Conservation (phyloP, 2,888 invertebrate species). For the Drosophila fulvimacula region DNA sequence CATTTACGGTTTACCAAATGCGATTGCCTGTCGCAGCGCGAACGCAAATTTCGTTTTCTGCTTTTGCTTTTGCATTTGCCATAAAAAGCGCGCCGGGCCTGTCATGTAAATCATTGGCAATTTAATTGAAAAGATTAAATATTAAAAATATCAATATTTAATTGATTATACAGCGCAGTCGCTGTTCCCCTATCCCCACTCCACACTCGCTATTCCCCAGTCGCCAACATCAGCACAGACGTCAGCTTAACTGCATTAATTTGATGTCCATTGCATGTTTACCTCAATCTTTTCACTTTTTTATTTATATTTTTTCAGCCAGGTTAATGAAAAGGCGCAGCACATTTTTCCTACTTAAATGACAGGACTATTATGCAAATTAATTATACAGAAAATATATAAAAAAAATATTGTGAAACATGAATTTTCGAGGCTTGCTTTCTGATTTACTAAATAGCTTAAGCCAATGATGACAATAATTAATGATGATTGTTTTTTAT, state of each 20-base stretch:
- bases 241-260: constrained; percentile 57
- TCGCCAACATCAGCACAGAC: constrained; percentile 17
- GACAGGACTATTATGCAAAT: constrained; percentile 1
- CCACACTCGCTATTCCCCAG: background rate
- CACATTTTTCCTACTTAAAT: constrained; percentile 25
- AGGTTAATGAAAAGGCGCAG: constrained; percentile 9
- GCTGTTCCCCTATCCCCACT: background rate
- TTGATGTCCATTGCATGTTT: constrained; percentile 41
- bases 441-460: background rate
- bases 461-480: background rate
- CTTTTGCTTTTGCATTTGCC: constrained; percentile 19
- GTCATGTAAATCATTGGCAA: constrained; percentile 60
- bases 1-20: constrained; percentile 52
- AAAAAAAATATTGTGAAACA: background rate
- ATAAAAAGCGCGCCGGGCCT: constrained; percentile 24
- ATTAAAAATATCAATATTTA: constrained; percentile 76
- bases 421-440: no score
- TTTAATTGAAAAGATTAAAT: constrained; percentile 79
- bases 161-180: constrained; percentile 54
- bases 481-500: background rate
- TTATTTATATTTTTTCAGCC: background rate
- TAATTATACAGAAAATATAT: background rate
- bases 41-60: constrained; percentile 14
- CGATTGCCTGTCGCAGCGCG: constrained; percentile 23
- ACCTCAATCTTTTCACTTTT: background rate